Conservation (phyloP, 2,888 invertebrate species). For the Aquatica leii region DNA sequence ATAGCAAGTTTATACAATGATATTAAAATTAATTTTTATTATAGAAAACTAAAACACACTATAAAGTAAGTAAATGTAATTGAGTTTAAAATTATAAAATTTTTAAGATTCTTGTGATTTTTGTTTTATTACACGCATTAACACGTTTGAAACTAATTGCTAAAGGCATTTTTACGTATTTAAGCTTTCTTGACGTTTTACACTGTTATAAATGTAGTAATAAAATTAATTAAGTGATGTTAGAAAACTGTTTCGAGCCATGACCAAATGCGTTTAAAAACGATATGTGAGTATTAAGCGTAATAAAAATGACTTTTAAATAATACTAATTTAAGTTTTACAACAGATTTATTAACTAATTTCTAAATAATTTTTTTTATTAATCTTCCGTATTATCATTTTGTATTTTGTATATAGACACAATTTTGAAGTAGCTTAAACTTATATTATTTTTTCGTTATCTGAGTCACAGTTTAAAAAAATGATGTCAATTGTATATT, state of each 20-base stretch:
- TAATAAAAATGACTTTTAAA: constrained; percentile 22
- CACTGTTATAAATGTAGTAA: constrained; percentile 32
- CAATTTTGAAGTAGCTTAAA: constrained; percentile 4
- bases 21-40: too few relatives aligned
- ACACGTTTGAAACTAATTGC: constrained; percentile 21
- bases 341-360: constrained; percentile 19
- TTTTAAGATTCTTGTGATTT: too few relatives aligned
- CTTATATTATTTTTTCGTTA: constrained; percentile 14
- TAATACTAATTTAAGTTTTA: constrained; percentile 21
- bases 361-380: constrained; percentile 11
- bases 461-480: constrained; percentile 6
- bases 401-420: background rate
- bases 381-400: background rate
- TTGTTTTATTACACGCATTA: too few relatives aligned
- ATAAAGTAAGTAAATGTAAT: too few relatives aligned
- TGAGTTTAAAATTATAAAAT: too few relatives aligned
- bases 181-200: constrained; percentile 30
- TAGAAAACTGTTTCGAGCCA: constrained; percentile 23
- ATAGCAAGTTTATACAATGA: too few relatives aligned
- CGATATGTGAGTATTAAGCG: constrained; percentile 17
- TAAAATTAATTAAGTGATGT: constrained; percentile 31
- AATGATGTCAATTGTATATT: constrained; percentile 3
- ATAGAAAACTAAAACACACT: too few relatives aligned
- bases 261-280: constrained; percentile 19
- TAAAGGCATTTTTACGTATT: constrained; percentile 15